Conservation (phyloP, 2,797 vertebrate genomes). For the Sardinella longiceps region DNA sequence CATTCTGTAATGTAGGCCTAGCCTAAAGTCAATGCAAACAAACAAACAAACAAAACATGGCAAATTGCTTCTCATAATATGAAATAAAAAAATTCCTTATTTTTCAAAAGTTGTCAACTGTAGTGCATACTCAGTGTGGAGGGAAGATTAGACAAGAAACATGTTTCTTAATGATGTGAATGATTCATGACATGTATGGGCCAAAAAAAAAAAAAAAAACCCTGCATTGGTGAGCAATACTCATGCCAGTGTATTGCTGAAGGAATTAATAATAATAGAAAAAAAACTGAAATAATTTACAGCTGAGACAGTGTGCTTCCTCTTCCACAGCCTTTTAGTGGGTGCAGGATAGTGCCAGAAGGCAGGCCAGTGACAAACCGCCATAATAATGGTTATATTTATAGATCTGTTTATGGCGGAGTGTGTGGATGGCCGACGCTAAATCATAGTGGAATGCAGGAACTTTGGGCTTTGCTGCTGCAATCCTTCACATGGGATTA, state of each 20-base stretch:
- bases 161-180: not conserved
- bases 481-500: constrained; percentile 26
- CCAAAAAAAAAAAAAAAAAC: no score
- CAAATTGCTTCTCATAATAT: no score
- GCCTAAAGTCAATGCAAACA: no score
- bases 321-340: not conserved
- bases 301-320: constrained; percentile 7
- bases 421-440: constrained; percentile 41
- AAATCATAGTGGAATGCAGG: constrained; percentile 49
- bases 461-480: constrained; percentile 20
- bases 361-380: constrained; percentile 42
- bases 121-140: not conserved
- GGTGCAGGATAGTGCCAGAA: constrained; percentile 25
- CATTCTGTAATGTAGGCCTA: no score
- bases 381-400: constrained; percentile 57
- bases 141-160: not conserved
- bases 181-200: not conserved
- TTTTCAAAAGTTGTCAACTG: no score
- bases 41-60: no score
- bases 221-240: not conserved
- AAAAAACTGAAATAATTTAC: not conserved
- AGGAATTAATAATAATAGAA: no score
- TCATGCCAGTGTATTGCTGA: not conserved
- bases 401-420: constrained; percentile 46
- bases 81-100: no score